These are phyloP conservation scores for Pheosia tremula DNA, from an alignment of 2,888 invertebrate genomes.

Conservation along the genomic window DNA sequence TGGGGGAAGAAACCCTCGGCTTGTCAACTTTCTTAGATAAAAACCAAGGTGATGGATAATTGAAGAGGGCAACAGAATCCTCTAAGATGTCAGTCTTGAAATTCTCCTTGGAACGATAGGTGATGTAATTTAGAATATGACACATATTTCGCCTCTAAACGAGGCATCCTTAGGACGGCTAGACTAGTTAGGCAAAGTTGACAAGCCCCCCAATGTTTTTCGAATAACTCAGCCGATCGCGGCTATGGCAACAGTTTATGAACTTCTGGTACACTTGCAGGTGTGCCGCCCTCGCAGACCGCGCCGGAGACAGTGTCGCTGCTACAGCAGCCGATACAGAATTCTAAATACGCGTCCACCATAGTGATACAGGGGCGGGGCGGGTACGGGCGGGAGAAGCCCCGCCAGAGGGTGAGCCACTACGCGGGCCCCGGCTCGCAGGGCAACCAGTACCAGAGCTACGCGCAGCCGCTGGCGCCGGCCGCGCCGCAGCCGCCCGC, in stretches of 20 bases:
- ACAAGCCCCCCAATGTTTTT: too few relatives aligned
- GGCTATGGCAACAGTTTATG: not conserved
- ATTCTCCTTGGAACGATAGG: too few relatives aligned
- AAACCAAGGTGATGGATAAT: too few relatives aligned
- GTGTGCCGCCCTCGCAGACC: constrained; percentile 76
- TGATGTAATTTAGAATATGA: too few relatives aligned
- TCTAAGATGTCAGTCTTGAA: too few relatives aligned
- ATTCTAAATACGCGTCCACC: constrained; percentile 66
- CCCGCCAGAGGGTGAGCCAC: constrained; percentile 58
- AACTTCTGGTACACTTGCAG: constrained; percentile 26
- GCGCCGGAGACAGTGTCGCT: constrained; percentile 80
- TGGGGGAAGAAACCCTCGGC: too few relatives aligned
- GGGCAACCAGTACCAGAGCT: constrained; percentile 57
- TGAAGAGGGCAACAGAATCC: too few relatives aligned
- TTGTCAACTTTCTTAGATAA: too few relatives aligned
- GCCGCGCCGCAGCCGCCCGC: constrained; percentile 35
- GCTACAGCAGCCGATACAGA: constrained; percentile 72
- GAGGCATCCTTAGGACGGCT: too few relatives aligned
- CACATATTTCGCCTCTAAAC: too few relatives aligned
- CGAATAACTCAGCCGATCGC: not conserved
- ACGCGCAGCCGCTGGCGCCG: constrained; percentile 45
- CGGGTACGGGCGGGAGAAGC: constrained; percentile 68
- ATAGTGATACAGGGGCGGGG: constrained; percentile 68
- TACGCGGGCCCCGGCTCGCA: constrained; percentile 47
- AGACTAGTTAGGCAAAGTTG: too few relatives aligned